Conservation (phyloP, 2,888 invertebrate genomes). For the Rhagonycha lutea region DNA sequence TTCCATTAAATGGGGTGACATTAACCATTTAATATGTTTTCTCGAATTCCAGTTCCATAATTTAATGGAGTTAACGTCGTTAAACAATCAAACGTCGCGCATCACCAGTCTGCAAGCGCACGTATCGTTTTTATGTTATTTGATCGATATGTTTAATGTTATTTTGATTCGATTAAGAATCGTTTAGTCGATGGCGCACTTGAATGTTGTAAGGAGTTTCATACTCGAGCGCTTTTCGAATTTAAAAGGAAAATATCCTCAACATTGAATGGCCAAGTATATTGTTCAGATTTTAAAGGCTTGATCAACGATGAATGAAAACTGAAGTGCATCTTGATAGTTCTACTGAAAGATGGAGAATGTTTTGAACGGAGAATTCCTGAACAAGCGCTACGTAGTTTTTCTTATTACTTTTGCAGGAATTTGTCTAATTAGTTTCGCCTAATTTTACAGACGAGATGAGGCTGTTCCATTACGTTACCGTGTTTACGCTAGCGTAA, state of each 20-base stretch:
- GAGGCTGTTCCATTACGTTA: not conserved
- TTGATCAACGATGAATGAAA: not conserved
- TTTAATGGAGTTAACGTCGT: not conserved
- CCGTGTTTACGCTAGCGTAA: not conserved
- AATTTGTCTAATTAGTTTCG: not conserved
- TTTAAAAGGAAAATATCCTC: not conserved
- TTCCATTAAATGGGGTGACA: not conserved
- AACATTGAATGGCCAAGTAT: not conserved
- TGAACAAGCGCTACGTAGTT: not conserved
- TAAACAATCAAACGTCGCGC: not conserved
- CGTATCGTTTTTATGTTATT: not conserved
- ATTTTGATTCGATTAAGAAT: not conserved
- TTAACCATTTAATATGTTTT: not conserved
- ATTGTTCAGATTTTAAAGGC: not conserved
- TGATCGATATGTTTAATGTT: not conserved
- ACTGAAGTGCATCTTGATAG: not conserved
- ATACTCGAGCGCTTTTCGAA: not conserved
- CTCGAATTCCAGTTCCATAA: not conserved
- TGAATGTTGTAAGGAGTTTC: not conserved
- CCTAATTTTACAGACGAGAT: not conserved
- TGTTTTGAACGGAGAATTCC: not conserved
- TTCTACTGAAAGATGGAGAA: not conserved
- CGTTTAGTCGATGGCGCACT: not conserved
- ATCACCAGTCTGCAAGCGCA: not conserved
- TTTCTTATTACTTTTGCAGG: not conserved